These are phyloP conservation scores for Equus przewalskii DNA, from an alignment of 2,113 vertebrate species.

Conservation along the genomic window DNA sequence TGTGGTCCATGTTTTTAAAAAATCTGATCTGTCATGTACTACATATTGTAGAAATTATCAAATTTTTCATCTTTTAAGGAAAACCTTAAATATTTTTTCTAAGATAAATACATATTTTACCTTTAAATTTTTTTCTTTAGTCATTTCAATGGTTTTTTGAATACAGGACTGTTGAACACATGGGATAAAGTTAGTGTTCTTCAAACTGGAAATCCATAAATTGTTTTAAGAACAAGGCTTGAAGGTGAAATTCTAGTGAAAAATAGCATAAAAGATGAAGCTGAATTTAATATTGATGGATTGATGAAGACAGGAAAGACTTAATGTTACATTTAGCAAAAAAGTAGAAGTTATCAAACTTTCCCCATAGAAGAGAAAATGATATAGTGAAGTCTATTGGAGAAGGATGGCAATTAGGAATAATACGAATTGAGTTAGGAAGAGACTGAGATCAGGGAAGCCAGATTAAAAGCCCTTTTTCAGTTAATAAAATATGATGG, in stretches of 20 bases:
- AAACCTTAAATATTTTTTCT: neutral
- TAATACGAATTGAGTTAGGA: neutral
- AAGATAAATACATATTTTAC: neutral
- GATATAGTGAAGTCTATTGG: neutral
- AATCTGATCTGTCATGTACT: neutral
- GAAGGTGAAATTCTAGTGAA: neutral
- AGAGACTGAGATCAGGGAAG: neutral
- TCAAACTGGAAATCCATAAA: neutral
- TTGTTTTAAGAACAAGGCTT: neutral
- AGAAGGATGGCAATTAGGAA: neutral
- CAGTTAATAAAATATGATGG: neutral
- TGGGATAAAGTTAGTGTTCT: neutral
- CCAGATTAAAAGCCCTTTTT: neutral
- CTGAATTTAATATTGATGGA: neutral
- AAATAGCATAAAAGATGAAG: neutral
- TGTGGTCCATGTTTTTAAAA: neutral
- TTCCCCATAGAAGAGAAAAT: neutral
- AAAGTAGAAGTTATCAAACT: neutral
- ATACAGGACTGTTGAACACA: neutral
- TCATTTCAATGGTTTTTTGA: neutral
- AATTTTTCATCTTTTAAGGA: neutral
- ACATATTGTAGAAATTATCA: conserved; percentile 1
- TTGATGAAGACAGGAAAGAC: neutral
- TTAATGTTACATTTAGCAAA: conserved; percentile 13
- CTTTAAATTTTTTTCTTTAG: neutral